Conservation (phyloP, 2,113 vertebrate genomes). For the Nothobranchius kuhntae region DNA sequence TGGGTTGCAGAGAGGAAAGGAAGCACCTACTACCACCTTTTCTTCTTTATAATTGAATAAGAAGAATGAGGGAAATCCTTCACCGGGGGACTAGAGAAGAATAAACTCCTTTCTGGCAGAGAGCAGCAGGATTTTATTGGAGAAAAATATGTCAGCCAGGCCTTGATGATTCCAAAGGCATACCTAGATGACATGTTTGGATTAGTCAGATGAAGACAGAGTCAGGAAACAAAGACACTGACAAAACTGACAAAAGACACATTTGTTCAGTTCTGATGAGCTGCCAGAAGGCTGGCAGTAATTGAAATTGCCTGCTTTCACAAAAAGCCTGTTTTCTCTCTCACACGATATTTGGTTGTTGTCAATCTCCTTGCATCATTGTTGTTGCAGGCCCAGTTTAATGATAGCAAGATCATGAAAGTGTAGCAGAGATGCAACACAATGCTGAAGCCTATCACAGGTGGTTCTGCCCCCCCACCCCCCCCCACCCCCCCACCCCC, state of each 20-base stretch:
- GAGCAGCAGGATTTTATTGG: not conserved
- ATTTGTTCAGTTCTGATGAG: constrained; percentile 41
- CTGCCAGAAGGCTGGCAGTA: constrained; percentile 66
- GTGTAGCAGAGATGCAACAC: constrained; percentile 41
- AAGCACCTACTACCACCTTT: constrained; percentile 27
- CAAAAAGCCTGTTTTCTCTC: constrained; percentile 35
- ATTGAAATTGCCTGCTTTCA: constrained; percentile 66
- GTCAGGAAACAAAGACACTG: constrained; percentile 59
- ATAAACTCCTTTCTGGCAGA: constrained; percentile 30
- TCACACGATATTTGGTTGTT: constrained; percentile 53
- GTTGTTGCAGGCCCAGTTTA: constrained; percentile 36
- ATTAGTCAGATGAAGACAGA: constrained; percentile 60
- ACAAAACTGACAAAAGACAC: constrained; percentile 59
- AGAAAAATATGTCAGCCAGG: constrained; percentile 24
- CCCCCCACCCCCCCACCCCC: constrained; percentile 5
- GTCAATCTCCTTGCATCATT: constrained; percentile 42
- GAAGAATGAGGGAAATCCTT: constrained; percentile 26
- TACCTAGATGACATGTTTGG: constrained; percentile 51
- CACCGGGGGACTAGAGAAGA: constrained; percentile 3
- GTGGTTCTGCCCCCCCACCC: constrained; percentile 5
- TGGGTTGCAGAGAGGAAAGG: constrained; percentile 4
- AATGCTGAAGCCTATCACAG: constrained; percentile 46
- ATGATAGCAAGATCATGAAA: constrained; percentile 51
- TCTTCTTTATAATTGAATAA: constrained; percentile 43
- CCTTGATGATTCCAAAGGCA: constrained; percentile 35